Evolutionary conservation across 2,888 invertebrate species (phyloP), one percentile per base, ranked within the genome.

Genomic region (Eurytoma californica): DNA sequence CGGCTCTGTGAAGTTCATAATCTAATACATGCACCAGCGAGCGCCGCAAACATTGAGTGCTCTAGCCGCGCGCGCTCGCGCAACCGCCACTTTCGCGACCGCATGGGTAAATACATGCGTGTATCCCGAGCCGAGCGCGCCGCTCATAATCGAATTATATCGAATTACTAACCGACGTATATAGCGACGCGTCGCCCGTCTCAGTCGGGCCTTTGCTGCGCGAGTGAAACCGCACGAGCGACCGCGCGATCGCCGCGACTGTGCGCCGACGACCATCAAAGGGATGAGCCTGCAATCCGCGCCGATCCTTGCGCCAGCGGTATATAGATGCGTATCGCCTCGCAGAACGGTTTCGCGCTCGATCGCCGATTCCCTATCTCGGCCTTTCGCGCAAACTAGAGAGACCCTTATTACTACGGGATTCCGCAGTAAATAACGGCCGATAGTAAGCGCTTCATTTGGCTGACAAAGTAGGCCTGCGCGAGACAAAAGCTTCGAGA

Each of bases 1-100:
- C 85, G 83, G 87, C 83, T 86, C 87, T 88, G 87, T 88, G 88
- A 88, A 88, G 88, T 89, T 89, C 86, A 89, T 89, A 89, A 89
- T 89, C 88, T 87, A 89, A 89, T 89, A 87, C 86, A 85, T 85
- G 84, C 80, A 77, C 83, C 82, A 84, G 78, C 63, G 63, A 82
- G 80, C 83, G 83, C 86, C 86, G 83, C 87, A 86, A 86, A 86
- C 86, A 87, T 86, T 88, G 88, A 89, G 88, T 88, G 89, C 87
- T 89, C 86, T 87, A 84, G 85, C 89, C n/a, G n/a, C n/a, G n/a
- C n/a, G n/a, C n/a, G n/a, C n/a, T n/a, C 88, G 86, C 87, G 85
- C 86, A 79, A 79, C 69, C 83, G 87, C 9, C 74, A 74, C 88
- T 88, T 88, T 87, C 83, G 83, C 85, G 85, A 86, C 87, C 87